Conservation (phyloP, 2,888 invertebrate species). For the Lacanobia wlatinum region DNA sequence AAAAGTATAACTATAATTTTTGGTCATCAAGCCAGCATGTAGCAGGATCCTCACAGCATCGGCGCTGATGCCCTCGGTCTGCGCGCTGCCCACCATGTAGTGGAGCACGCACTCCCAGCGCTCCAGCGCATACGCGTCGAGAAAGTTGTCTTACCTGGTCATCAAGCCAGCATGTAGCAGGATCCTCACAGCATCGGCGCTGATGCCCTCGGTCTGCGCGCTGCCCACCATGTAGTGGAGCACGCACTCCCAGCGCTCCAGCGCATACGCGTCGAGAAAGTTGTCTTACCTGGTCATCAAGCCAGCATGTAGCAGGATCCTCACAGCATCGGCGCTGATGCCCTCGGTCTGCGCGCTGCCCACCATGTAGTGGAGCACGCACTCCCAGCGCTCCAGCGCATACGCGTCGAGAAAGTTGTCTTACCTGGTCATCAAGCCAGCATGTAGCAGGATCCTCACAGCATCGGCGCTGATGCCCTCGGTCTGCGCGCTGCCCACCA, state of each 20-base stretch:
- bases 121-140: conserved; percentile 97
- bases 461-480: conserved; percentile 98
- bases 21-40: conserved; percentile 98
- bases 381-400: conserved; percentile 98
- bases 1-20: too few species aligned
- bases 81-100: conserved; percentile 98
- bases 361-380: conserved; percentile 99
- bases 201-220: conserved; percentile 97
- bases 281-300: conserved; percentile 98
- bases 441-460: conserved; percentile 97
- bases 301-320: conserved; percentile 97
- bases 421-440: conserved; percentile 97
- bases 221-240: conserved; percentile 99
- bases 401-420: conserved; percentile 95
- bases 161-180: conserved; percentile 98
- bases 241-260: conserved; percentile 99
- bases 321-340: conserved; percentile 98
- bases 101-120: conserved; percentile 99
- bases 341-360: conserved; percentile 97
- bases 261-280: conserved; percentile 97
- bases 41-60: conserved; percentile 98
- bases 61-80: conserved; percentile 97
- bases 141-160: conserved; percentile 96
- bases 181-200: conserved; percentile 98
- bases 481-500: conserved; percentile 97